Evolutionary conservation across 2,888 invertebrate genomes (phyloP).

Genomic region (Agonopterix subpropinquella): DNA sequence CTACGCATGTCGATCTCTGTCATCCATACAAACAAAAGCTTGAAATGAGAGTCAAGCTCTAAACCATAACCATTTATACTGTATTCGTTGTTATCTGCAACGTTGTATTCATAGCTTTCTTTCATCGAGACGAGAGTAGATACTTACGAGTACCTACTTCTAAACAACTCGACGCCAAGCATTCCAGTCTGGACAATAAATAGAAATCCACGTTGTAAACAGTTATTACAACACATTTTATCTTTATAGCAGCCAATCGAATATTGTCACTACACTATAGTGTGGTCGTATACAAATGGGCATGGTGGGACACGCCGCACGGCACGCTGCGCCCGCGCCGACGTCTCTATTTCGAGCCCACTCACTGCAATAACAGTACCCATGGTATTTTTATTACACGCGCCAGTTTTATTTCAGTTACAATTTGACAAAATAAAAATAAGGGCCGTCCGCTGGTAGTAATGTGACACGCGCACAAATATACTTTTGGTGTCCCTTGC

Average conservation of each 20-base stretch:
- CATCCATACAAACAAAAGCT: no score
- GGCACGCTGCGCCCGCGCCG: constrained; percentile 25
- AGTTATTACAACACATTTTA: neutral
- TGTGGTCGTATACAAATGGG: neutral
- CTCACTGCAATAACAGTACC: constrained; percentile 65
- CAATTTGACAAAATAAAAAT: constrained; percentile 75
- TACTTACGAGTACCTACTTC: no score
- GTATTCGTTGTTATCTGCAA: no score
- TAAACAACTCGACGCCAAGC: no score
- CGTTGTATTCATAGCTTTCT: no score
- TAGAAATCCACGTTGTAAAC: no score
- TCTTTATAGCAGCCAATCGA: neutral
- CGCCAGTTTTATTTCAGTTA: constrained; percentile 72
- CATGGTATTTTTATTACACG: constrained; percentile 72
- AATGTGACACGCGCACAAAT: constrained; percentile 29
- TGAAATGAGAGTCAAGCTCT: no score
- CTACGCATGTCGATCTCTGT: no score
- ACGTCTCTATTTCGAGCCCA: constrained; percentile 53
- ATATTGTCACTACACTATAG: no score
- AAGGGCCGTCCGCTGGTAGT: constrained; percentile 42
- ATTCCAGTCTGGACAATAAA: no score
- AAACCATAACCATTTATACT: no score
- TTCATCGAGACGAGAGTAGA: no score
- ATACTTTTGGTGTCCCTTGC: constrained; percentile 5
- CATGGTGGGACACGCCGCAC: constrained; percentile 10